Base-by-base conservation (phyloP, 2,113 vertebrate species). In the Daboia siamensis region DNA sequence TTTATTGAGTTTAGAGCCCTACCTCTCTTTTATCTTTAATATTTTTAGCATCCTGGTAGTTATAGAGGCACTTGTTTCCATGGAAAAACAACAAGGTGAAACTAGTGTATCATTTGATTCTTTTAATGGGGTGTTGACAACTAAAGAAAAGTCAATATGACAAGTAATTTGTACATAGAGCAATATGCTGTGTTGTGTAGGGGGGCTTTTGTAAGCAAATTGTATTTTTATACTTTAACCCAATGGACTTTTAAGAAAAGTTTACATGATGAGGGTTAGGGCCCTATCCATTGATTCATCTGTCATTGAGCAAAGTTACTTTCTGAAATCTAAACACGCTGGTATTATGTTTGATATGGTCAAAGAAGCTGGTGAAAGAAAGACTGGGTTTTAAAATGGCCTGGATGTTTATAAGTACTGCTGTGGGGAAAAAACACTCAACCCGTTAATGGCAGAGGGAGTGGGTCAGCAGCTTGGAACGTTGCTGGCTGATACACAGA, bases 81-180 rank as follows among this genome's bases (percentile, higher is more conserved):
- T 93, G 54, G n/a, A 86, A 64, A 61, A 89, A 12, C 52, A 91
- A 91, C 56, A 91, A 29, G 89, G 39, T 8, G 64, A 61, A 64
- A 61, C 46, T 46, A 84, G 55, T 64, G 87, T 29, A 86, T 89
- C 46, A 74, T 64, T 86, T 39, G 11, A 44, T 57, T 57, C 21
- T 55, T 89, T 91, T 54, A 89, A 89, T 86, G 90, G 84, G 54
- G 85, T 89, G 84, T 64, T 93, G 91, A 51, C 20, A 46, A 39
- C 56, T 91, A 74, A 87, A 86, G 87, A 80, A n/a, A 89, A 91
- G n/a, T 29, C 46, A 61, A 5, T 2, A 21, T 91, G 69, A 54
- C 33, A 87, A 54, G 87, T 7, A 24, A 57, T 84, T 92, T 89
- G 52, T 51, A 26, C 55, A 46, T 10, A 39, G 90, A 93, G 51